A percentile compares a stretch with the other conserved stretches of the same genome.
These are phyloP conservation scores for Myoxocephalus aenaeus DNA, from an alignment of 2,797 vertebrate species.

Conservation along the genomic window DNA sequence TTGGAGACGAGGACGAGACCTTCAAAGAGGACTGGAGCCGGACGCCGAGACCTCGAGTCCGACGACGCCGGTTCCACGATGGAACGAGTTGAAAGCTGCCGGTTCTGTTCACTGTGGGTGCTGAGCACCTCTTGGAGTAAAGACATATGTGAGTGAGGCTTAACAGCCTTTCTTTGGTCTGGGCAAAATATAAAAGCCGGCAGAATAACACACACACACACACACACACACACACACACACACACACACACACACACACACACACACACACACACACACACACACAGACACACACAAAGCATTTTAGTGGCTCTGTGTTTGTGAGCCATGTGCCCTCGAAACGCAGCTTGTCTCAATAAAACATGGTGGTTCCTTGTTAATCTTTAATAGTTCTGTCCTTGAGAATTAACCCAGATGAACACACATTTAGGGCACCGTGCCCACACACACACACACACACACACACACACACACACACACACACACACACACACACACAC, in stretches of 20 bases:
- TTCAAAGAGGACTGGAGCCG: neutral
- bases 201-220: conserved; percentile 27
- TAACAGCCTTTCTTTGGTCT: conserved; percentile 53
- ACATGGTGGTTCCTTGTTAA: conserved; percentile 81
- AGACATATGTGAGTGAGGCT: too few species aligned
- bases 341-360: conserved; percentile 81
- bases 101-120: neutral
- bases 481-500: neutral
- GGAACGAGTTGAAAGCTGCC: neutral
- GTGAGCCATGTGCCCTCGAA: conserved; percentile 64
- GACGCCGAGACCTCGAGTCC: too few species aligned
- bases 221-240: conserved; percentile 32
- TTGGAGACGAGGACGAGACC: neutral
- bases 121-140: neutral
- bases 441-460: neutral
- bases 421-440: conserved; percentile 81
- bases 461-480: neutral
- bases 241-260: conserved; percentile 32
- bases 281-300: conserved; percentile 36
- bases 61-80: too few species aligned
- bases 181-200: conserved; percentile 44
- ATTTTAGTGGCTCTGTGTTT: conserved; percentile 69
- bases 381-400: conserved; percentile 85
- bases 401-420: conserved; percentile 85
- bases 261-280: conserved; percentile 37